Base-by-base conservation (phyloP, 2,113 vertebrate genomes). In the Toxotes jaculatrix region DNA sequence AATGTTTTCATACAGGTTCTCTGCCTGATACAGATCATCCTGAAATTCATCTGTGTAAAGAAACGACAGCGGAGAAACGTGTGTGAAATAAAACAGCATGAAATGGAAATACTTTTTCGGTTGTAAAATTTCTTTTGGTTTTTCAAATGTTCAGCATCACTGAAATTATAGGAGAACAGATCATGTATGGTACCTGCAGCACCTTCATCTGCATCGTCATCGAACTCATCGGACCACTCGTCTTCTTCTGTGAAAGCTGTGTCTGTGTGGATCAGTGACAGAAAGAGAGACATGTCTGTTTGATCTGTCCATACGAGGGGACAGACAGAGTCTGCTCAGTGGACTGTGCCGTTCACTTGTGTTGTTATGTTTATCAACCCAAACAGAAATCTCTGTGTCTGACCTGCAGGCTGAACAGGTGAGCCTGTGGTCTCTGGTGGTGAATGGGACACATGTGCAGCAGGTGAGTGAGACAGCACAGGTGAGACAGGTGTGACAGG, bases 181-280 rank as follows among this genome's bases (percentile, higher is more conserved):
- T 9, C 7, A 9, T 8, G 27, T 12, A 0, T 40, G 19, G 1
- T 68, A 89, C 89, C 89, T 82, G 57, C 12, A 57, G 61, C 2
- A 10, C 14, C 12, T 59, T 88, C 87, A 9, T 86, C 73, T 36
- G 53, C 43, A 0, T 90, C 86, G 0, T 90, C 84, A 17, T 92
- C 93, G 80, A 92, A 94, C 74, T 93, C 92, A n/a, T 94, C 93
- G 0, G 93, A 94, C 92, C 91, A 93, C 2, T 92, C 91, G 1
- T 85, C 87, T 0, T 82, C 85, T 13, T 5, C 45, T 5, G 62
- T 43, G 47, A 42, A 70, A 47, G 1, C 19, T 0, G n/a, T 21
- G 0, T 67, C 85, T 85, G 72, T 64, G 21, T 5, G 31, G 36
- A 63, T 16, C 12, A 43, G 10, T 2, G 2, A 56, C 55, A 81